A percentile compares a stretch with the other conserved stretches of the same genome.
phyloP scores from a whole-genome alignment of 2,113 vertebrate species.

The Mugil cephalus region DNA sequence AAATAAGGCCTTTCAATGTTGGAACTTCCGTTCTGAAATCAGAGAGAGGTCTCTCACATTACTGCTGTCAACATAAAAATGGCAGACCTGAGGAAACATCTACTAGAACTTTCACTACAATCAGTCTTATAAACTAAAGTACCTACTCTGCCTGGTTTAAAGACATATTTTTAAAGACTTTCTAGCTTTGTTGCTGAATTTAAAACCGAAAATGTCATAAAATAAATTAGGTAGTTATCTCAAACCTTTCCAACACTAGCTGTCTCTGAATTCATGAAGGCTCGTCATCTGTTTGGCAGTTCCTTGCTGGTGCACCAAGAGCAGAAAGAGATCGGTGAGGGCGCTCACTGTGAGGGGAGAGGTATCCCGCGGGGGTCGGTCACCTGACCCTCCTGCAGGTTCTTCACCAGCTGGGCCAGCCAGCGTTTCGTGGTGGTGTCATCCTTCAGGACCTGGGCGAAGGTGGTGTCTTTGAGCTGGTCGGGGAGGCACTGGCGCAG shows the following conservation, averaged over 20 bases:
- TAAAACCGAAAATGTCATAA: too few species aligned
- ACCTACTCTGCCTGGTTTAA: too few species aligned
- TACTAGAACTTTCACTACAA: too few species aligned
- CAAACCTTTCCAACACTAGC: neutral
- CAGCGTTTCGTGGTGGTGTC: constrained; percentile 98
- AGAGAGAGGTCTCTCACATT: too few species aligned
- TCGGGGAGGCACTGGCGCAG: constrained; percentile 96
- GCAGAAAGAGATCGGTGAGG: rapidly evolving
- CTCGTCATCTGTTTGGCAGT: constrained; percentile 20
- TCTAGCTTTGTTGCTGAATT: too few species aligned
- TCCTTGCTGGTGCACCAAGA: constrained; percentile 32
- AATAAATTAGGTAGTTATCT: too few species aligned
- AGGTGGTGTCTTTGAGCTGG: constrained; percentile 96
- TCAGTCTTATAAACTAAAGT: too few species aligned
- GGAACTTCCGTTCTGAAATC: too few species aligned
- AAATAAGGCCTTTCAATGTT: too few species aligned
- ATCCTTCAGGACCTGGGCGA: constrained; percentile 95
- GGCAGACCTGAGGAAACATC: too few species aligned
- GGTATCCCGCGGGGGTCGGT: constrained; percentile 94
- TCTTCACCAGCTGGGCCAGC: constrained; percentile 97
- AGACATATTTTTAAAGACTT: too few species aligned
- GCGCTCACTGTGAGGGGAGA: constrained; percentile 88
- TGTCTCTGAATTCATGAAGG: neutral
- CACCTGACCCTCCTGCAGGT: constrained; percentile 95
- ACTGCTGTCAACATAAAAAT: too few species aligned